These are phyloP conservation scores for Sinocyclocheilus anophthalmus DNA, from an alignment of 2,113 vertebrate species.

Conservation along the genomic window DNA sequence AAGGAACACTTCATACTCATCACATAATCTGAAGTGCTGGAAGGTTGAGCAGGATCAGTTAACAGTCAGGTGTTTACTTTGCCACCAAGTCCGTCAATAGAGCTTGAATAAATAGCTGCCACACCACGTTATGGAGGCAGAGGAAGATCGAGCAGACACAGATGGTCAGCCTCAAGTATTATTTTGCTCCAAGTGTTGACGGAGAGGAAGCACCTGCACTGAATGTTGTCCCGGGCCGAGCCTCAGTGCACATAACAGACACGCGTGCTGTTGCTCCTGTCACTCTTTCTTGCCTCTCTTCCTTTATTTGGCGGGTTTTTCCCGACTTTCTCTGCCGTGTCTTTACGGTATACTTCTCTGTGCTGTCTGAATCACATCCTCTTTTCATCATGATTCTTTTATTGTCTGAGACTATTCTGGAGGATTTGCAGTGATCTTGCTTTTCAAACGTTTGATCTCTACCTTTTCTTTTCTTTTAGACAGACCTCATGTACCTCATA, in stretches of 20 bases:
- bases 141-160: slow-evolving; percentile 54
- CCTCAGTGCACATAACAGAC: slow-evolving; percentile 14
- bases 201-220: slow-evolving; percentile 73
- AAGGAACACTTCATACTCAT: neutral
- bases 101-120: slow-evolving; percentile 48
- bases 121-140: slow-evolving; percentile 5
- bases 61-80: slow-evolving; percentile 48
- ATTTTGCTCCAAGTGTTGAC: slow-evolving; percentile 61
- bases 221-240: slow-evolving; percentile 50
- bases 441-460: neutral
- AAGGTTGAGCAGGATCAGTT: slow-evolving; percentile 20
- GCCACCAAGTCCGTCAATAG: slow-evolving; percentile 42
- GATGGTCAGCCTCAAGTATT: slow-evolving; percentile 64
- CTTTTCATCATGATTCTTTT: neutral
- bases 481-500: neutral
- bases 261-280: slow-evolving; percentile 1
- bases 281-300: neutral
- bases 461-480: neutral
- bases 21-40: neutral
- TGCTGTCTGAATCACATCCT: neutral
- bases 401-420: neutral
- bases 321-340: neutral
- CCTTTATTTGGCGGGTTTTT: slow-evolving; percentile 23
- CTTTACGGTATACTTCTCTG: neutral
- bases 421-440: neutral